Base-by-base conservation (phyloP, 2,113 vertebrate species). In the Neofelis nebulosa region DNA sequence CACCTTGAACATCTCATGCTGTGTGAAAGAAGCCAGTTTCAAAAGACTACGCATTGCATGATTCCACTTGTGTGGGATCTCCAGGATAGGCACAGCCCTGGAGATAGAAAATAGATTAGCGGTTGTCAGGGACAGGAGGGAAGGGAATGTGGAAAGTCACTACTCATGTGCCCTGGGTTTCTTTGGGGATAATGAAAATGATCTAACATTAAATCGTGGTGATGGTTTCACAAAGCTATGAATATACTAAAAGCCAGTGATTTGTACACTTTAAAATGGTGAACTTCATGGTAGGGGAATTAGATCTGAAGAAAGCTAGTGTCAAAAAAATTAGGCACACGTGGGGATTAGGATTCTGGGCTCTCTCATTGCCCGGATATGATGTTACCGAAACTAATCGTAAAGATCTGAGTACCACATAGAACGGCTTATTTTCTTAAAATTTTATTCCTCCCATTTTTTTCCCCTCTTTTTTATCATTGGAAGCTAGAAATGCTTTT, bases 251-350 rank as follows among this genome's bases (percentile, higher is more conserved):
- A 83, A 89, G 21, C 68, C 41, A 89, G 19, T 85, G 92, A 80
- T 61, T 63, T 88, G n/a, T 63, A 88, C 16, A 65, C 19, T 96
- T 91, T 80, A 21, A 86, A 95, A 90, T 71, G 71, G n/a, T 48
- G 14, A 45, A 12, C 86, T 97, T 80, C 82, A 21, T 93, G 55
- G 11, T 57, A 14, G 83, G 36, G 89, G 87, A 84, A 73, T 97
- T 92, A 9, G 66, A 33, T 91, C 38, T 78, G 78, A 81, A 86
- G 57, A 85, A 89, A 95, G 52, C 83, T 74, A 57, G 94, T 95
- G 80, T 90, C 29, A 36, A 98, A 98, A 98, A 98, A 95, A 95
- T 94, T 45, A 97, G 97, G 76, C 93, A 65, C 14, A 7, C 93
- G 88, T 95, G 95, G 98, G 95, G 76, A 92, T 97, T 88, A 12